Percentiles rank a stretch among this genome's conserved stretches.
Evolutionary conservation across 2,797 vertebrate species (phyloP).

Genomic region (Microctenopoma lineatum): DNA sequence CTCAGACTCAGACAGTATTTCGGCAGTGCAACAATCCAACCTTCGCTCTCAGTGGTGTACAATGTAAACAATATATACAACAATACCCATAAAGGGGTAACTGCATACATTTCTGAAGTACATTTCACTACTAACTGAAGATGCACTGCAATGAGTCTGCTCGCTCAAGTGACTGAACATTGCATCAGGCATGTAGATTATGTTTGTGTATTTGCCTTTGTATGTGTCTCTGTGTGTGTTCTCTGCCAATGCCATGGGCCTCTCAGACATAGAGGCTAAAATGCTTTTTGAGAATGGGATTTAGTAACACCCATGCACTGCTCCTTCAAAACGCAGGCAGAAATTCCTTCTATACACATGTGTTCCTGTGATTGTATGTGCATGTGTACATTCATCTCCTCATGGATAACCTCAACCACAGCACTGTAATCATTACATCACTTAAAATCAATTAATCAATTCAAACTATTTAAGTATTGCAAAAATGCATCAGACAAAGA

Average conservation of each 20-base stretch:
- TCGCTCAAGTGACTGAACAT: constrained; percentile 75
- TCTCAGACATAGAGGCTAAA: constrained; percentile 75
- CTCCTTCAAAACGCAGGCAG: constrained; percentile 73
- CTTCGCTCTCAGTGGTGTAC: constrained; percentile 20
- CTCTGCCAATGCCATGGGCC: constrained; percentile 69
- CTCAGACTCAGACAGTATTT: constrained; percentile 57
- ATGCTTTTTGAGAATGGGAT: constrained; percentile 79
- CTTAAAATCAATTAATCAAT: too few species aligned
- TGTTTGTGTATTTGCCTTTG: constrained; percentile 66
- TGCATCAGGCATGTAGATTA: constrained; percentile 80
- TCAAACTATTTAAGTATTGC: constrained; percentile 17
- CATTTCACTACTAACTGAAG: constrained; percentile 55
- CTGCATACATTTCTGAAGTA: constrained; percentile 9
- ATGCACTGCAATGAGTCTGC: constrained; percentile 65
- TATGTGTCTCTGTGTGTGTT: constrained; percentile 50
- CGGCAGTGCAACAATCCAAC: constrained; percentile 31
- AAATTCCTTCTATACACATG: constrained; percentile 52
- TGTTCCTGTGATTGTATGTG: constrained; percentile 46
- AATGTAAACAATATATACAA: constrained; percentile 21
- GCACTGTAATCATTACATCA: not conserved
- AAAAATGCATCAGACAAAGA: constrained; percentile 37
- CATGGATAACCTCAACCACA: constrained; percentile 49
- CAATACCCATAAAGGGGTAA: too few species aligned
- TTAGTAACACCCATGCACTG: constrained; percentile 74
- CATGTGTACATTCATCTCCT: constrained; percentile 49